phyloP scores from a whole-genome alignment of 2,888 invertebrate genomes.

The Apotomis betuletana region DNA sequence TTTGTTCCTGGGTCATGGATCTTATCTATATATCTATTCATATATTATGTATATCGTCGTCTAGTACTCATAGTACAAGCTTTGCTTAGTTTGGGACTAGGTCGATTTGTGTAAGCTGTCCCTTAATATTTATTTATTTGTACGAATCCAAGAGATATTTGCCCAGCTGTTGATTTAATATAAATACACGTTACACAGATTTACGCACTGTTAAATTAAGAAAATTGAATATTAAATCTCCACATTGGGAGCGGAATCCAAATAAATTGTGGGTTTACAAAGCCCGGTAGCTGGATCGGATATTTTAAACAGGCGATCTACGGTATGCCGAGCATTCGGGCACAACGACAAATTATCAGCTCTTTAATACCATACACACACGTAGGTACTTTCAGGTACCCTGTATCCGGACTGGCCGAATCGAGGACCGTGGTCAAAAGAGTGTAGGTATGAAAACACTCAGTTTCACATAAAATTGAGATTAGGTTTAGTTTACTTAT shows the following conservation, averaged over 20 bases:
- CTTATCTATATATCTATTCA: too few relatives aligned
- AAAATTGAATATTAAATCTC: conserved; percentile 1
- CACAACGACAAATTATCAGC: neutral
- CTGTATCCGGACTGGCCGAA: too few relatives aligned
- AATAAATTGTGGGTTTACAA: conserved; percentile 9
- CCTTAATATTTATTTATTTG: too few relatives aligned
- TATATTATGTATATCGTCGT: too few relatives aligned
- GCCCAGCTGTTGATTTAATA: neutral
- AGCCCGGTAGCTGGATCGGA: neutral
- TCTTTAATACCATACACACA: neutral
- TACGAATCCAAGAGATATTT: neutral
- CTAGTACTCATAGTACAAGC: too few relatives aligned
- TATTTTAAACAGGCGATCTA: neutral
- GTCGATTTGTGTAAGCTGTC: too few relatives aligned
- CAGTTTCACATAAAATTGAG: too few relatives aligned
- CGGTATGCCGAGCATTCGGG: neutral
- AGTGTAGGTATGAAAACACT: too few relatives aligned
- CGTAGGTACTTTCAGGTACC: neutral
- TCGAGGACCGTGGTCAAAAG: too few relatives aligned
- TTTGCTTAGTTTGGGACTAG: too few relatives aligned
- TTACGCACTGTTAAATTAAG: neutral
- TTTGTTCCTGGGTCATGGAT: too few relatives aligned
- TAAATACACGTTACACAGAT: neutral
- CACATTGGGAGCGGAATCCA: neutral
- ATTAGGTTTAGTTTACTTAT: too few relatives aligned